Evolutionary conservation across 1,140 invertebrate genomes (phyloP).

Genomic region (Polypedilum pembai): DNA sequence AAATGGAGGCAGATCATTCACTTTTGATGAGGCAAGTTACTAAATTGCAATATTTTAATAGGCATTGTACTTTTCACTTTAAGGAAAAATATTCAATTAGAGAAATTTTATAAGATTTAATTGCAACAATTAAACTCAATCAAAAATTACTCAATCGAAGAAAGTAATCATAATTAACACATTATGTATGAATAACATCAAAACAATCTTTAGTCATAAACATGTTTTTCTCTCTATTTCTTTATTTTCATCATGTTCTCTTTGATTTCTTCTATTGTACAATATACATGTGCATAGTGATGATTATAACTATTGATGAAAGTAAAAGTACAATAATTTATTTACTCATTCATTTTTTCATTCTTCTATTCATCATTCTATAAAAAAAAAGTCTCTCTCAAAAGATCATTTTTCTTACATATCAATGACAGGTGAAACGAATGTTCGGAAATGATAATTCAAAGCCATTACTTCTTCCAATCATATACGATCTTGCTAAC

Average conservation of each 20-base stretch:
- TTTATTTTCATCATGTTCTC: too few species aligned
- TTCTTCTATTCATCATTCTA: conserved; percentile 20
- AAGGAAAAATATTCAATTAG: not conserved
- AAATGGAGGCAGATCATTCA: conserved; percentile 45
- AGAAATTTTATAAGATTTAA: not conserved
- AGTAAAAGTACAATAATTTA: not conserved
- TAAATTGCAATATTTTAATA: not conserved
- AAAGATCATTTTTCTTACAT: not conserved
- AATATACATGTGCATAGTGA: not conserved
- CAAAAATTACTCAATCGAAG: not conserved
- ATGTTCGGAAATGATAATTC: conserved; percentile 49
- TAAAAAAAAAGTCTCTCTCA: not conserved
- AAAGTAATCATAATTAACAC: not conserved
- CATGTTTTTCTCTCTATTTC: too few species aligned
- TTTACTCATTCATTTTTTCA: not conserved
- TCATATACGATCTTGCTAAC: conserved; percentile 56
- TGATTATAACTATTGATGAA: not conserved
- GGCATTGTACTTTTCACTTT: not conserved
- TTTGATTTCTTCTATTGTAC: too few species aligned
- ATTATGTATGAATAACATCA: not conserved
- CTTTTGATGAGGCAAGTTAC: conserved; percentile 46
- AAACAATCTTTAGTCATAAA: too few species aligned
- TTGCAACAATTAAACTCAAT: not conserved
- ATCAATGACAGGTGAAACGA: conserved; percentile 45
- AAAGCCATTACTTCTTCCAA: conserved; percentile 53